phyloP scores from a whole-genome alignment of 2,888 invertebrate species.

The Aphrophora alni region DNA sequence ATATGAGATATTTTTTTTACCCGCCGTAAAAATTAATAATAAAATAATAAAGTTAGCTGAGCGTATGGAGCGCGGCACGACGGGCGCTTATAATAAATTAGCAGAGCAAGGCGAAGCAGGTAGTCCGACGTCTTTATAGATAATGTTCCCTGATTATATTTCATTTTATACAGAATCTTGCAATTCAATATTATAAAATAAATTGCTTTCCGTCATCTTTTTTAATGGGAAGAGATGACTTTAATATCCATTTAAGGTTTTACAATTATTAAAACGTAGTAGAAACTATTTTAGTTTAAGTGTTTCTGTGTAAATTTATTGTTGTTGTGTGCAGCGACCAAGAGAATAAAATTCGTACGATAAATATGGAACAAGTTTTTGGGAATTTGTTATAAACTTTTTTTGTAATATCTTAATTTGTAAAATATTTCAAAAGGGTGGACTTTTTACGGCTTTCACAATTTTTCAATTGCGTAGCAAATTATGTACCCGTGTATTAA shows the following conservation, averaged over 20 bases:
- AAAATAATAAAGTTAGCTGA: slow-evolving; percentile 35
- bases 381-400: no score
- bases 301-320: no score
- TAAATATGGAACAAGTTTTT: no score
- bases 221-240: background rate
- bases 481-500: no score
- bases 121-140: background rate
- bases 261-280: background rate
- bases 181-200: background rate
- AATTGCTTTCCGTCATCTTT: background rate
- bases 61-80: background rate
- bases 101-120: background rate
- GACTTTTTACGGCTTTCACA: no score
- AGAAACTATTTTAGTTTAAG: no score
- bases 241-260: background rate
- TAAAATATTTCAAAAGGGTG: no score
- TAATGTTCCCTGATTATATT: background rate
- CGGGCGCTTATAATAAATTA: slow-evolving; percentile 12
- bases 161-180: background rate
- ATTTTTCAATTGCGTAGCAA: no score
- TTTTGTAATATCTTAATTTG: no score
- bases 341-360: no score
- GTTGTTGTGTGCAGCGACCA: no score
- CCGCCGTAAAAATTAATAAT: slow-evolving; percentile 31
- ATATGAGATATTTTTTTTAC: slow-evolving; percentile 28